phyloP scores from a whole-genome alignment of 2,113 vertebrate species.

The Noctilio leporinus region DNA sequence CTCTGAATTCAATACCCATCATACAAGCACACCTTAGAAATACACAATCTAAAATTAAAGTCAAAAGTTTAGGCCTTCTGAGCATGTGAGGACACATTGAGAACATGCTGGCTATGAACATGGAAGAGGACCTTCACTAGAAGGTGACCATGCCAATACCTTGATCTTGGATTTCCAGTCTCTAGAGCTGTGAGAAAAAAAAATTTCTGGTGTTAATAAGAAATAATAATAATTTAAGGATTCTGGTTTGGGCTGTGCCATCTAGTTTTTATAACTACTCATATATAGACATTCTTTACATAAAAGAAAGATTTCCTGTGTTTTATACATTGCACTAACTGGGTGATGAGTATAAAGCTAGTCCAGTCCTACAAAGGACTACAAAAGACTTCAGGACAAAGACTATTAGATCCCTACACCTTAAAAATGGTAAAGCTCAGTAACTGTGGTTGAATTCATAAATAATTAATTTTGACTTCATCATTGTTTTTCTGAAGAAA shows the following conservation, averaged over 20 bases:
- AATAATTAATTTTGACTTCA: conserved; percentile 16
- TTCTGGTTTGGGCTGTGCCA: neutral
- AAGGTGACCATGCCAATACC: neutral
- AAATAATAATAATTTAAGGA: neutral
- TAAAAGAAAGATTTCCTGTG: neutral
- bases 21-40: neutral
- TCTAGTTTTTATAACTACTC: neutral
- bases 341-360: neutral
- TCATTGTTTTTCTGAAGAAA: neutral
- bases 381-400: neutral
- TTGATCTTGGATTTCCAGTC: neutral
- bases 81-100: neutral
- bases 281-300: neutral
- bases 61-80: neutral
- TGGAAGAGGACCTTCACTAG: neutral
- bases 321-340: neutral
- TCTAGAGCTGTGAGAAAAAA: neutral
- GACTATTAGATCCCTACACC: neutral
- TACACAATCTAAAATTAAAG: neutral
- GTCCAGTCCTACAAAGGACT: neutral
- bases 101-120: neutral
- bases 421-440: neutral
- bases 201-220: neutral
- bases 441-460: neutral
- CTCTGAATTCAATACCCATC: neutral